Percentiles rank a stretch among this genome's conserved stretches.
Conservation (phyloP, 2,797 vertebrate species). For the Lepus oiostolus region DNA sequence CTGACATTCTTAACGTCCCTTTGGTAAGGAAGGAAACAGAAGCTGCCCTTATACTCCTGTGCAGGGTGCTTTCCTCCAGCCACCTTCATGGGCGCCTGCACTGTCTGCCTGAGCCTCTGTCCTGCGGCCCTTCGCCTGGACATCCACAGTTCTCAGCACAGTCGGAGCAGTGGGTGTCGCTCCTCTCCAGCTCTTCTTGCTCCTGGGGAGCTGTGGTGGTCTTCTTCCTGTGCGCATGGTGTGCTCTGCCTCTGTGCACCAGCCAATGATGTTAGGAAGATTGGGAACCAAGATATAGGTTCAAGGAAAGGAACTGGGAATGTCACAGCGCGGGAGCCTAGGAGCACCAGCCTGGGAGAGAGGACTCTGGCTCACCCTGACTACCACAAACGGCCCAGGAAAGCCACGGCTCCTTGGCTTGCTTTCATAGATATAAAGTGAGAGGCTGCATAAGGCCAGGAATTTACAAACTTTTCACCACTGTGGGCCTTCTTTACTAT, state of each 20-base stretch:
- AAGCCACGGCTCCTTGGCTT: background rate
- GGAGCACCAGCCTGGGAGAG: background rate
- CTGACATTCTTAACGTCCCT: background rate
- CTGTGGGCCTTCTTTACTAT: background rate
- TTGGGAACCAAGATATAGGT: background rate
- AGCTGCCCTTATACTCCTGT: background rate
- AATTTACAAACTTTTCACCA: background rate
- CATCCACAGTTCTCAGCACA: background rate
- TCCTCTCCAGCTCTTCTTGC: conserved; percentile 46
- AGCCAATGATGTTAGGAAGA: background rate
- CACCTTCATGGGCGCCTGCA: background rate
- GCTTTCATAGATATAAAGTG: background rate
- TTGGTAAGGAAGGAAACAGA: background rate
- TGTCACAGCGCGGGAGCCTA: background rate
- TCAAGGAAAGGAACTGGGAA: background rate
- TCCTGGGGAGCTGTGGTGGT: background rate
- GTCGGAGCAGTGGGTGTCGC: background rate
- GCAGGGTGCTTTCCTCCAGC: background rate
- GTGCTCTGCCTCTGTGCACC: background rate
- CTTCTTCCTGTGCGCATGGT: background rate
- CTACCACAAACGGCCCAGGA: background rate
- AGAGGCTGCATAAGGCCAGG: background rate
- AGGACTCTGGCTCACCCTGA: background rate
- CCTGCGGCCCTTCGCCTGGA: background rate
- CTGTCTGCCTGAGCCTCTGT: background rate